Base-by-base conservation (phyloP, 2,113 vertebrate genomes). In the Ophthalmolycus amberensis region DNA sequence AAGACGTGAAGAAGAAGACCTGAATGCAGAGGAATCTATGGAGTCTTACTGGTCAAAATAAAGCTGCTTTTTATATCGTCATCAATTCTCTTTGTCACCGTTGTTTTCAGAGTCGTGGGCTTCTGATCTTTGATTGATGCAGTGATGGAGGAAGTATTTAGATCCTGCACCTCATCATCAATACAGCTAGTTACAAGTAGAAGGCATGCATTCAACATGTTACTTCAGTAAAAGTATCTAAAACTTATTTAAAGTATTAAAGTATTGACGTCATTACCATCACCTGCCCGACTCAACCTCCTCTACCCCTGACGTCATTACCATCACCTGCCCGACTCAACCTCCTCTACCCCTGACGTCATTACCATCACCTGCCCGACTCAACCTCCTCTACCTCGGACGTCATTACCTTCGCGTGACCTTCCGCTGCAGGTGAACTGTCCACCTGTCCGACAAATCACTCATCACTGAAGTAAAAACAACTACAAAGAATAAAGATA, bases 311-410 rank as follows among this genome's bases (percentile, higher is more conserved):
- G 32, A 32, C 32, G 32, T 32, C 32, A 32, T 32, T 32, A 60
- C n/a, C 58, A 27, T 32, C 32, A 32, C 32, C 32, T 32, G 32
- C 34, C 3, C 34, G 34, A 34, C 34, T 34, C 34, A 6, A 34
- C 34, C 34, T 34, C 34, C 4, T 34, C 34, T 6, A 34, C 34
- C 32, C 3, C 34, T 34, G 34, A 34, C 34, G 5, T 34, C 34
- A 34, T 34, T 34, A 22, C 46, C 46, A 9, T 58, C 60, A 66
- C 69, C 78, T 50, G 78, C 12, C 0, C 5, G 8, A 63, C 59
- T 71, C 60, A n/a, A 63, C 46, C 77, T 56, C 18, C 54, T 46
- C 77, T 46, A 4, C 69, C 27, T 29, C 0, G 67, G 70, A 80
- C 78, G 62, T 73, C 70, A 59, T 12, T 4, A 22, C 11, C 42